Percentiles rank a stretch among this genome's conserved stretches.
Conservation (phyloP, 2,113 vertebrate genomes). For the Petrocephalus microphthalmus region DNA sequence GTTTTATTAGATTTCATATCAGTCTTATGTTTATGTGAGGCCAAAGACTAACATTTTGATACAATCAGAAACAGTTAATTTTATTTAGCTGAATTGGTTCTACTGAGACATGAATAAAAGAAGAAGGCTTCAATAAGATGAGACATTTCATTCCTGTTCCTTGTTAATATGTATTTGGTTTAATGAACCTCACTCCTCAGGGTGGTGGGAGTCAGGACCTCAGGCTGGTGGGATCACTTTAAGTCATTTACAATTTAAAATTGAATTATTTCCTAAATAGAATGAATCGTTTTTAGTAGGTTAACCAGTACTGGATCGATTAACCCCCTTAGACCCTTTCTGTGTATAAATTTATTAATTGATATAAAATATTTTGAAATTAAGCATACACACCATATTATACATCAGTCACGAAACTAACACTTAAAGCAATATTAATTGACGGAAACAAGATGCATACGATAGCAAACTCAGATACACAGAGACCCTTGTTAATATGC, state of each 20-base stretch:
- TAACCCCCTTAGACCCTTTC: background rate
- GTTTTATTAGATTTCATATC: background rate
- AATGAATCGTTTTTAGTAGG: background rate
- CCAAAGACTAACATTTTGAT: background rate
- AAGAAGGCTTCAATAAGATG: background rate
- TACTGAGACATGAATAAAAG: slow-evolving; percentile 3
- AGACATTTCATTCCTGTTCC: background rate
- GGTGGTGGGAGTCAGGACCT: background rate
- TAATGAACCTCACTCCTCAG: background rate
- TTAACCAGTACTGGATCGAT: background rate
- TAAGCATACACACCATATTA: background rate
- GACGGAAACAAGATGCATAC: background rate
- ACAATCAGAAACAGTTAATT: background rate
- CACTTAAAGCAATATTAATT: background rate
- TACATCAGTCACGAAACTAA: background rate
- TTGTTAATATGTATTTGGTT: slow-evolving; percentile 9
- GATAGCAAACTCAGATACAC: background rate
- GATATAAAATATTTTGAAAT: background rate
- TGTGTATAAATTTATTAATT: background rate
- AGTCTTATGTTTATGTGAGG: background rate
- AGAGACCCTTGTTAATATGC: background rate
- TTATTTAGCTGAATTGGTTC: slow-evolving; percentile 3
- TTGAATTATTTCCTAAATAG: background rate
- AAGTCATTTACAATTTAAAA: slow-evolving; percentile 4
- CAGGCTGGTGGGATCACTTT: background rate